These are phyloP conservation scores for Palythoa caribaeorum DNA, from an alignment of 92 coral and sea anemone genomes.

Conservation along the genomic window DNA sequence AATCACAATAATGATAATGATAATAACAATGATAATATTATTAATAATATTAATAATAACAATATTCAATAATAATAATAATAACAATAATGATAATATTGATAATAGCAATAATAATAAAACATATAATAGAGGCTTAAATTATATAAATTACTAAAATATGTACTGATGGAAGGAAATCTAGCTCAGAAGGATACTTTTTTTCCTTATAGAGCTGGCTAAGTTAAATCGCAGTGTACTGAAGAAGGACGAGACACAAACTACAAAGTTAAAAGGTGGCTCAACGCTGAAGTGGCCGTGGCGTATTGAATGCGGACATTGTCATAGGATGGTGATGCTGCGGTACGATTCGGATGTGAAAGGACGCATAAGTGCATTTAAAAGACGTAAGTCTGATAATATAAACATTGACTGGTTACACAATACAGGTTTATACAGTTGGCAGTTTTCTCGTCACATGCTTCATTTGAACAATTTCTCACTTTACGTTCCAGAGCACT, in stretches of 20 bases:
- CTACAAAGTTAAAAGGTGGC: neutral
- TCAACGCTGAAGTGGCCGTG: neutral
- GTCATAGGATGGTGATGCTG: neutral
- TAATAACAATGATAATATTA: no score
- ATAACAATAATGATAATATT: no score
- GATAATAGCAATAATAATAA: no score
- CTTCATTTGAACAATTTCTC: neutral
- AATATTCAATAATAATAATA: no score
- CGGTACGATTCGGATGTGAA: neutral
- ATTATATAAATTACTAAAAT: no score
- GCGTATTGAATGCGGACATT: neutral
- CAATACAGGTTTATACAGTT: no score
- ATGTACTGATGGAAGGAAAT: neutral
- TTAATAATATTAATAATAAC: no score
- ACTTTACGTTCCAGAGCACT: neutral
- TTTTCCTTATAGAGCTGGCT: neutral
- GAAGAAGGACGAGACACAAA: neutral
- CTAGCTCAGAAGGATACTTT: no score
- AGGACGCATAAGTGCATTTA: neutral
- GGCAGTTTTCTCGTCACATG: neutral
- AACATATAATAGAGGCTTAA: neutral
- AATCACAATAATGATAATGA: no score
- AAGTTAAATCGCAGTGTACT: neutral
- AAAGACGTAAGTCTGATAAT: neutral
- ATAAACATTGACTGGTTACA: no score